Evolutionary conservation across 1,140 invertebrate genomes (phyloP), one percentile per base, ranked within the genome.

Genomic region (Pseudomyrmex dendroicus): DNA sequence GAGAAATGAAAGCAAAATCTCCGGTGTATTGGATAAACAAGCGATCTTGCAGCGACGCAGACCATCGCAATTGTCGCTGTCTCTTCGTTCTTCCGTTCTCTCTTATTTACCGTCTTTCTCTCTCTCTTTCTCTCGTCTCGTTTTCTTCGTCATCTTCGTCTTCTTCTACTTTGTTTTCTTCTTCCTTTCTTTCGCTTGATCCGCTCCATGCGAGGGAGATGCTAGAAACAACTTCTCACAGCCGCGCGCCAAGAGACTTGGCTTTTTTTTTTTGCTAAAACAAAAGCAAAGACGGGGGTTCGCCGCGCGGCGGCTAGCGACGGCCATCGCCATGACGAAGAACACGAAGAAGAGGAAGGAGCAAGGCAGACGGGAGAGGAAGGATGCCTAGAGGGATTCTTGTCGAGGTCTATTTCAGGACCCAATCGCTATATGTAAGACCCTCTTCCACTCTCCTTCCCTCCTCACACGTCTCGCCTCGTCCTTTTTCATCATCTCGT

Each of bases 401-500:
- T 86, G 89, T 44, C 91, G 88, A 89, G 91, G 91, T 93, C 92
- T 93, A 93, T 93, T 93, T 93, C 92, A 93, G 86, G 90, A 89
- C 87, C 86, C 87, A 84, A 92, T 90, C 86, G 90, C 89, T 89
- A 89, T 35, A 35, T 88, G 91, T 89, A 89, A 87, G 86, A 86
- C 80, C 86, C 86, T 85, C 13, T 13, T 52, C 35, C 35, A 35
- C 13, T 52, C 82, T 85, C 84, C 84, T 76, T 84, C 84, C 78
- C 83, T 61, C 82, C 67, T 70, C 64, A 50, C 80, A 44, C 54
- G 56, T 56, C 72, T 59, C 73, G 3, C 59, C 48, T 22, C 74
- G 22, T 77, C 50, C 44, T 73, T 73, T 54, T 84, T 80, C 56
- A 35, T 7, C n/a, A 2, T n/a, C 48, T 25, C 0, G 17, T 63